Evolutionary conservation across 2,888 invertebrate species (phyloP).

Genomic region (Drosophila monieri): DNA sequence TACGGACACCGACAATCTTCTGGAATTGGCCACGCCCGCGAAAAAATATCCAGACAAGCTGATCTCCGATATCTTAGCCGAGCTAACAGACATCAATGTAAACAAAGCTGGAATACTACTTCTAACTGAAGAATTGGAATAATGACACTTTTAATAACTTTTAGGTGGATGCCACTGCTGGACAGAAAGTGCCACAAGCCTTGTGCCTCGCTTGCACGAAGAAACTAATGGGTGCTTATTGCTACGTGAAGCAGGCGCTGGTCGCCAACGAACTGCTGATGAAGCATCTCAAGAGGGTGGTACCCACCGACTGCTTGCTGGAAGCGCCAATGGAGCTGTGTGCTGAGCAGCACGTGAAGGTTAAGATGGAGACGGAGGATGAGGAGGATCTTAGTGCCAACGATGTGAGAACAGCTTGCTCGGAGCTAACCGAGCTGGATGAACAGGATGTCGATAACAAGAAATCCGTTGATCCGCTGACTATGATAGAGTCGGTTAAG

Average conservation of each 20-base stretch:
- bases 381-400: constrained; percentile 50
- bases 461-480: constrained; percentile 55
- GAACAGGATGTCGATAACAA: constrained; percentile 37
- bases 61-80: constrained; percentile 60
- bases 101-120: constrained; percentile 13
- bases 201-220: constrained; percentile 68
- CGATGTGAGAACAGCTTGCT: constrained; percentile 50
- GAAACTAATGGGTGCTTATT: constrained; percentile 70
- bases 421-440: constrained; percentile 49
- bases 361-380: constrained; percentile 68
- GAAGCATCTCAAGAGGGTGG: constrained; percentile 46
- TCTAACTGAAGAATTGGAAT: neutral
- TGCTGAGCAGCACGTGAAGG: constrained; percentile 66
- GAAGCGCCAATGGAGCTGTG: constrained; percentile 78
- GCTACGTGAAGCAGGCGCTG: constrained; percentile 70
- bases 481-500: constrained; percentile 59
- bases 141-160: neutral
- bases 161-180: constrained; percentile 41
- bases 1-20: constrained; percentile 58
- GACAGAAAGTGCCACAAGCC: constrained; percentile 62
- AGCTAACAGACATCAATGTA: constrained; percentile 63
- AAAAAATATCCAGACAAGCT: constrained; percentile 65
- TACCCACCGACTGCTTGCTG: constrained; percentile 65
- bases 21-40: constrained; percentile 52
- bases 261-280: constrained; percentile 62